Percentiles rank a stretch among this genome's conserved stretches.
phyloP scores from a whole-genome alignment of 1,140 invertebrate species.

The Tribolium castaneum region DNA sequence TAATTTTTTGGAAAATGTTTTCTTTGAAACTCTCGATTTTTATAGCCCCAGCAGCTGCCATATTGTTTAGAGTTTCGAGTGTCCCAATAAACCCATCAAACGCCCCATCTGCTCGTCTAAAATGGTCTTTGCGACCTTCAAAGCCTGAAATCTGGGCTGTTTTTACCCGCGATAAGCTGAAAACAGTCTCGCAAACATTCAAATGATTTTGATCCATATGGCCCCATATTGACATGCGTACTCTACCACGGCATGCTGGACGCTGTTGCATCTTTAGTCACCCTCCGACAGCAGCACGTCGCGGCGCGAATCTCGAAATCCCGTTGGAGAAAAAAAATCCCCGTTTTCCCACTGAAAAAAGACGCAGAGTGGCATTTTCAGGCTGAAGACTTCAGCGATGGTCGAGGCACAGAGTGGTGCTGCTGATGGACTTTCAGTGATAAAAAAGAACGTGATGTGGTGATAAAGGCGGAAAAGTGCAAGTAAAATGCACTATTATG shows the following conservation, averaged over 20 bases:
- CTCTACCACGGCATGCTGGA: conserved; percentile 50
- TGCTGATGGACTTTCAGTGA: conserved; percentile 26
- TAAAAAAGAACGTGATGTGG: conserved; percentile 33
- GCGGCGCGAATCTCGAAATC: conserved; percentile 47
- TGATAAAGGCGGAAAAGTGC: conserved; percentile 47
- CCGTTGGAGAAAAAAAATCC: conserved; percentile 2
- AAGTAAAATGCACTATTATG: conserved; percentile 57
- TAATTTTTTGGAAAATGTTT: too few relatives aligned
- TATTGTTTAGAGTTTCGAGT: too few relatives aligned
- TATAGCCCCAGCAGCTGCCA: too few relatives aligned
- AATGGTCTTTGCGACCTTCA: too few relatives aligned
- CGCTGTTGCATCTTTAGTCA: conserved; percentile 57
- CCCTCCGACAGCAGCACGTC: conserved; percentile 51
- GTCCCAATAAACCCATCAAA: too few relatives aligned
- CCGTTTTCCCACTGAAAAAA: not conserved
- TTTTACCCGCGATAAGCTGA: not conserved
- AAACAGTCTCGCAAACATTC: conserved; percentile 15
- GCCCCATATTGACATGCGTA: conserved; percentile 47
- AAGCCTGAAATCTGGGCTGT: too few relatives aligned
- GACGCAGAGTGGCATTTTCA: too few relatives aligned
- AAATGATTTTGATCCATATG: conserved; percentile 32
- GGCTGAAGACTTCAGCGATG: not conserved
- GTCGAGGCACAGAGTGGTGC: not conserved
- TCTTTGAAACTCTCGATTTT: too few relatives aligned
- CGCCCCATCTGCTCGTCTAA: too few relatives aligned